phyloP scores from a whole-genome alignment of 2,888 invertebrate species.

The Caradrina kadenii region DNA sequence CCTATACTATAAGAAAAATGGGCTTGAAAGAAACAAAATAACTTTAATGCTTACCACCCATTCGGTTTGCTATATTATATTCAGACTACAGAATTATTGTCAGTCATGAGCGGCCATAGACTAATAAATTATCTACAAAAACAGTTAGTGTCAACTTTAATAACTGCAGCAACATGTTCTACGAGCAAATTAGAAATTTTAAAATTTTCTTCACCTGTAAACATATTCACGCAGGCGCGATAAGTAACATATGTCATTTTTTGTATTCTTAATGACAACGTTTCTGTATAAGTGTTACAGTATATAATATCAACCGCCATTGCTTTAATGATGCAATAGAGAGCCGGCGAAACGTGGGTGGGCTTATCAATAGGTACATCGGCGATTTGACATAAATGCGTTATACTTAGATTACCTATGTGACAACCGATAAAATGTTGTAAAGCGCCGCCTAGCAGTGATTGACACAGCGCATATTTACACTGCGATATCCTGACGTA shows the following conservation, averaged over 20 bases:
- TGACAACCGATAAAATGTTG: conserved; percentile 89
- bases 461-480: conserved; percentile 88
- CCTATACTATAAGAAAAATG: neutral
- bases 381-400: conserved; percentile 89
- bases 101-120: conserved; percentile 14
- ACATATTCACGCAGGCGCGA: conserved; percentile 55
- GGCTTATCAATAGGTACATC: conserved; percentile 88
- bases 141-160: conserved; percentile 57
- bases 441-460: conserved; percentile 88
- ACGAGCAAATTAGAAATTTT: conserved; percentile 59
- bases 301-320: conserved; percentile 79
- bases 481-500: conserved; percentile 83
- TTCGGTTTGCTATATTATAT: conserved; percentile 9
- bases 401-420: conserved; percentile 88
- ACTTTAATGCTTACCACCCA: conserved; percentile 13
- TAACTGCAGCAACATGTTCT: conserved; percentile 51
- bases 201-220: conserved; percentile 55
- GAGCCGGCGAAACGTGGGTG: conserved; percentile 83
- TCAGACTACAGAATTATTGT: conserved; percentile 24
- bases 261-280: conserved; percentile 73
- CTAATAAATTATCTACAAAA: conserved; percentile 52
- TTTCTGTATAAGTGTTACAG: conserved; percentile 63
- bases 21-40: neutral
- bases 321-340: conserved; percentile 81
- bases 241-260: conserved; percentile 70